phyloP scores from a whole-genome alignment of 2,113 vertebrate species.

The Callipepla californica region DNA sequence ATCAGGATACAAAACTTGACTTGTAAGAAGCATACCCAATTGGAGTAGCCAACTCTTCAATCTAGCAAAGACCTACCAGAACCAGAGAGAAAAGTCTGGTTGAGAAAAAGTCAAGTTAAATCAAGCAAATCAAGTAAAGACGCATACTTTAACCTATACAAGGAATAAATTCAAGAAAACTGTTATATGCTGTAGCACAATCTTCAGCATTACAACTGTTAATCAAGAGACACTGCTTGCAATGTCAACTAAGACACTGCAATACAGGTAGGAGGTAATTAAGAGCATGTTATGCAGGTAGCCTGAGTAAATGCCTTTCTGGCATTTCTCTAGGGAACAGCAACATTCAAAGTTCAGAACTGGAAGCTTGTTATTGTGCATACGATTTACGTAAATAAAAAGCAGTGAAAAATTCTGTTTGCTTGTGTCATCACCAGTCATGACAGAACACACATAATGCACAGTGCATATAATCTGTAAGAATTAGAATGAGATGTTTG shows the following conservation, averaged over 20 bases:
- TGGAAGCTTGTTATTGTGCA: neutral
- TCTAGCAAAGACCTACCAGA: neutral
- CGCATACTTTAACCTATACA: neutral
- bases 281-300: neutral
- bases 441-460: accelerated
- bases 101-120: neutral
- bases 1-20: neutral
- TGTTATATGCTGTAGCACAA: neutral
- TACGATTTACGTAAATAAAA: neutral
- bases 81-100: neutral
- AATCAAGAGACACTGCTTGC: neutral
- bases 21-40: neutral
- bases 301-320: neutral
- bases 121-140: neutral
- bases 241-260: neutral
- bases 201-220: neutral
- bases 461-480: neutral
- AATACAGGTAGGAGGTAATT: neutral
- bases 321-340: neutral
- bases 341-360: neutral
- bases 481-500: accelerated
- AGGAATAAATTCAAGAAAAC: neutral
- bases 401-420: neutral
- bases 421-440: neutral
- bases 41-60: neutral